Conservation (phyloP, 1,140 invertebrate species). For the Calosoma granatense region DNA sequence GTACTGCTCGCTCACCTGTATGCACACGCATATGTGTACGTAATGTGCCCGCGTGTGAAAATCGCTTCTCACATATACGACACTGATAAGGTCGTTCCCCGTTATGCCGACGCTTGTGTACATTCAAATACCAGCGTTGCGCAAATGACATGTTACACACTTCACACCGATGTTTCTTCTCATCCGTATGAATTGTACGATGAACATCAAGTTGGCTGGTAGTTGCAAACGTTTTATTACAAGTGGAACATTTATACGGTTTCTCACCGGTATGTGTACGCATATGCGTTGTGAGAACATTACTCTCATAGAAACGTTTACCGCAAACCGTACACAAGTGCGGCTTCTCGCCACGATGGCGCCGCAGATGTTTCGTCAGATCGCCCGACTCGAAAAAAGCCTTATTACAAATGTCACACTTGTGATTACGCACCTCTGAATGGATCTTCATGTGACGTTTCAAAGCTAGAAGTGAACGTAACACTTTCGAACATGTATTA, state of each 20-base stretch:
- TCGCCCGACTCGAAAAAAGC: conserved; percentile 16
- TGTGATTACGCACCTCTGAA: conserved; percentile 19
- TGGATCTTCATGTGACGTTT: conserved; percentile 22
- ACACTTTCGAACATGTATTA: not conserved
- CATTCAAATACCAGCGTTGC: conserved; percentile 24
- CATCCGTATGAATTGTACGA: conserved; percentile 29
- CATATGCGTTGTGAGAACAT: conserved; percentile 20
- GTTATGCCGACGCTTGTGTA: conserved; percentile 35
- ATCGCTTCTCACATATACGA: conserved; percentile 32
- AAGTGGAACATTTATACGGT: conserved; percentile 36
- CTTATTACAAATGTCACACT: conserved; percentile 41
- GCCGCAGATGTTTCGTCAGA: not conserved
- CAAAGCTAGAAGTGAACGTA: conserved; percentile 12
- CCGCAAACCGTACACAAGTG: not conserved
- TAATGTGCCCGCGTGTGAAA: conserved; percentile 25
- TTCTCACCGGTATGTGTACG: conserved; percentile 37
- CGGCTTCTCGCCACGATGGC: not conserved
- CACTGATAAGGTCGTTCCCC: conserved; percentile 38
- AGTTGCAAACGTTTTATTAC: conserved; percentile 30
- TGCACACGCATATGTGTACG: conserved; percentile 18
- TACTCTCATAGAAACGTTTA: not conserved
- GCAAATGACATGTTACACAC: conserved; percentile 24
- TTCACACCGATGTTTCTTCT: conserved; percentile 29
- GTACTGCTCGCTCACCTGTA: conserved; percentile 14
- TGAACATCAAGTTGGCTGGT: conserved; percentile 29